A percentile compares a stretch with the other conserved stretches of the same genome.
These are phyloP conservation scores for Notolepis coatsorum DNA, from an alignment of 2,797 vertebrate genomes.

Conservation along the genomic window DNA sequence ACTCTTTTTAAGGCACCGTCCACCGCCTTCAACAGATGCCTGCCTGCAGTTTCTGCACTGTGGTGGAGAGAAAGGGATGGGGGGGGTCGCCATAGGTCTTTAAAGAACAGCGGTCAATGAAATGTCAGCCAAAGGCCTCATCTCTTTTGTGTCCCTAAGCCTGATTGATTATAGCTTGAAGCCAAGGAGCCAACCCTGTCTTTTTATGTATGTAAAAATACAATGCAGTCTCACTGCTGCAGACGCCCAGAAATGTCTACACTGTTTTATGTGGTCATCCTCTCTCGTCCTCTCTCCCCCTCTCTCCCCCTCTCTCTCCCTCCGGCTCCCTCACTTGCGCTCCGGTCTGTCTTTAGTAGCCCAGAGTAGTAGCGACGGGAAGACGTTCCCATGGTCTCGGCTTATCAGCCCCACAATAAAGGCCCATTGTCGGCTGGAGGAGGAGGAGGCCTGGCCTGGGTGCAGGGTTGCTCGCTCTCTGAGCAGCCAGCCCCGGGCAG, in stretches of 20 bases:
- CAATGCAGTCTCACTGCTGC: constrained; percentile 25
- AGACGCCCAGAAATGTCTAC: constrained; percentile 36
- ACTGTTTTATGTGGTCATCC: constrained; percentile 39
- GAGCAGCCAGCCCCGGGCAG: constrained; percentile 34
- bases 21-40: constrained; percentile 34
- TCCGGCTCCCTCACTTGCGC: constrained; percentile 16
- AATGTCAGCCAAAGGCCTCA: constrained; percentile 42
- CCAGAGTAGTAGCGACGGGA: constrained; percentile 23
- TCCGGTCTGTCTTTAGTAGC: constrained; percentile 44
- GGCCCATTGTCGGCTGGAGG: constrained; percentile 57
- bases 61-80: constrained; percentile 7
- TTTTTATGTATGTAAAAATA: constrained; percentile 46
- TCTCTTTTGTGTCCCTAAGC: constrained; percentile 50
- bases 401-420: constrained; percentile 62
- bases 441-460: constrained; percentile 34
- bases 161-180: constrained; percentile 64
- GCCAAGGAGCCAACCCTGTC: constrained; percentile 34
- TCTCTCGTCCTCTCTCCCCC: constrained; percentile 4
- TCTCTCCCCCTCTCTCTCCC: constrained; percentile 19
- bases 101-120: constrained; percentile 53
- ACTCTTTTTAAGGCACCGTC: constrained; percentile 48
- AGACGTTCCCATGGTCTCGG: constrained; percentile 61
- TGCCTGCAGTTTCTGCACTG: constrained; percentile 14
- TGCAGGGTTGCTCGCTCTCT: constrained; percentile 30
- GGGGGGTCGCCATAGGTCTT: constrained; percentile 28